Percentiles rank a stretch among this genome's conserved stretches.
phyloP scores from a whole-genome alignment of 1,140 invertebrate species.

The Campoletis sonorensis region DNA sequence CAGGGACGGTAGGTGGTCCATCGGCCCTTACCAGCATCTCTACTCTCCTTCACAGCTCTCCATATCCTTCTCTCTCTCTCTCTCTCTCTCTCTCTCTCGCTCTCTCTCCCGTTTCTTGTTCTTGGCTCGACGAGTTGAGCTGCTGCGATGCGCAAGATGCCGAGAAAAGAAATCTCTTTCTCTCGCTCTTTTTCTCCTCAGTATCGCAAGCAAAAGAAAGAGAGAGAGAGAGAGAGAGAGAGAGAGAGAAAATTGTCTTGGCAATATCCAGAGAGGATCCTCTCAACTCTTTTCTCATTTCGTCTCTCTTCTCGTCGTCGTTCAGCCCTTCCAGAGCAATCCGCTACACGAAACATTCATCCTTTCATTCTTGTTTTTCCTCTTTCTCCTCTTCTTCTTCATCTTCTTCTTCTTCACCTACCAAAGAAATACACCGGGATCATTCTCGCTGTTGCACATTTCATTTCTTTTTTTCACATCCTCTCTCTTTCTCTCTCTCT shows the following conservation, averaged over 20 bases:
- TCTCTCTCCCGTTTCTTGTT: conserved; percentile 35
- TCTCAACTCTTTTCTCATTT: conserved; percentile 23
- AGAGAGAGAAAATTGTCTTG: neutral
- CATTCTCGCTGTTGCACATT: neutral
- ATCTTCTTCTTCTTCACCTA: conserved; percentile 48
- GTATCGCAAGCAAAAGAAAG: neutral
- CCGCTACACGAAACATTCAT: conserved; percentile 30
- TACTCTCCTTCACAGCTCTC: conserved; percentile 53
- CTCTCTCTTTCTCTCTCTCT: neutral
- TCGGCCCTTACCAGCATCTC: conserved; percentile 62
- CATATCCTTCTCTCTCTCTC: conserved; percentile 37
- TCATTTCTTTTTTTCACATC: neutral
- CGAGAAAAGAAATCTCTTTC: conserved; percentile 28
- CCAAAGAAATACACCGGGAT: conserved; percentile 30
- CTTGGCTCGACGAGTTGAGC: conserved; percentile 35
- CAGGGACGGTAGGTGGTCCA: conserved; percentile 76
- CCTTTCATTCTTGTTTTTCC: conserved; percentile 38
- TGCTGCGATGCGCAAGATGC: conserved; percentile 23
- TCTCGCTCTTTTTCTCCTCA: conserved; percentile 19
- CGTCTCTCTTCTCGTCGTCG: conserved; percentile 46
- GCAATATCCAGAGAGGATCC: conserved; percentile 36
- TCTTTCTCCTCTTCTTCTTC: conserved; percentile 42
- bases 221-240: conserved; percentile 11
- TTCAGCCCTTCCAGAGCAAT: conserved; percentile 38
- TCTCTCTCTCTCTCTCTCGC: conserved; percentile 38